These are phyloP conservation scores for Poliocrania exsul DNA, from an alignment of 2,797 vertebrate genomes.

Conservation along the genomic window DNA sequence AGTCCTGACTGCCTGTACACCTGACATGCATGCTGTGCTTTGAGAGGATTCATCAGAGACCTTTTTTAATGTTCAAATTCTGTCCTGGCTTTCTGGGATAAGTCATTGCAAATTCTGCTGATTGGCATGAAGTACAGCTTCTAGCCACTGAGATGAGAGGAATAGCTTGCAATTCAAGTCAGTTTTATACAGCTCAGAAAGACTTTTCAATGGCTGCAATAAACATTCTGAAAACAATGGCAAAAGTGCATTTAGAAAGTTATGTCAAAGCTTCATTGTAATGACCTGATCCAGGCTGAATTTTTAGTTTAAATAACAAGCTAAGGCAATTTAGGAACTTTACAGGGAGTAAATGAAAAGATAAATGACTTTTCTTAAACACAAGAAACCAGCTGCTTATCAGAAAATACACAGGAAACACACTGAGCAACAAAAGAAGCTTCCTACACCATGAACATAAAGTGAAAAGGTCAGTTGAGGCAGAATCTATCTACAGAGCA, in stretches of 20 bases:
- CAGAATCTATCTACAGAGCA: neutral
- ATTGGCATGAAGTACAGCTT: neutral
- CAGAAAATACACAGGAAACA: neutral
- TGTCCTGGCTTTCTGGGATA: neutral
- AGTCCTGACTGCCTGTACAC: neutral
- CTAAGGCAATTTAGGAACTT: slow-evolving; percentile 11
- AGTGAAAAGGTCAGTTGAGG: neutral
- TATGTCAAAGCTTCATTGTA: neutral
- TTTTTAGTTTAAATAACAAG: slow-evolving; percentile 49
- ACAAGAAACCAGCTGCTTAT: slow-evolving; percentile 1
- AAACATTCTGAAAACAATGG: slow-evolving; percentile 22
- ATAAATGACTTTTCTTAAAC: neutral
- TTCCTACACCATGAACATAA: neutral
- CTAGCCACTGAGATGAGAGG: neutral
- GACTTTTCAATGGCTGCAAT: neutral
- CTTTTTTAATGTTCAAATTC: neutral
- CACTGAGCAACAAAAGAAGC: neutral
- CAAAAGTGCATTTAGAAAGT: neutral
- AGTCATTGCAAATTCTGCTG: neutral
- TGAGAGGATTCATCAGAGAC: neutral
- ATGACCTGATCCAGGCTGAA: neutral
- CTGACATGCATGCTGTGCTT: neutral
- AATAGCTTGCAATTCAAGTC: neutral
- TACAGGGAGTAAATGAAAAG: neutral
- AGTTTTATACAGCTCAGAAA: neutral